Evolutionary conservation across 2,888 invertebrate genomes (phyloP), one percentile per base, ranked within the genome.

Genomic region (Drosophila ezoana): DNA sequence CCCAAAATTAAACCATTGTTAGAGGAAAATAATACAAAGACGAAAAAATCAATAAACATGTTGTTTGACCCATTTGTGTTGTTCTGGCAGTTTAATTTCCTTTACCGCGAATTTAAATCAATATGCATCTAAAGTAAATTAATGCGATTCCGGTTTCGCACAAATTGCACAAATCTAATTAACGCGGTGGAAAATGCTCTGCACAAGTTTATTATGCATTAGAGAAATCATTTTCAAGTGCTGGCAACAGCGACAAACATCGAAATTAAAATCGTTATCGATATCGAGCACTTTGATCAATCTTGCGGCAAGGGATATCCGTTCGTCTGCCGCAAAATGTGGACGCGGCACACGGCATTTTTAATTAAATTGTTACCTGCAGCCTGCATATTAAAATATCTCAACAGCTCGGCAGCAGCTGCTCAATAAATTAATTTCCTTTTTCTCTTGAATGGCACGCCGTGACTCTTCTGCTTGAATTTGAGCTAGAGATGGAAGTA

Each of bases 361-460:
- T 69, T 82, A 73, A 81, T 81, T 76, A 71, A 76, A 69, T 57
- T 65, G 10, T 68, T 53, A 45, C 43, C 68, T 63, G 49, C 52
- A 65, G 71, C 52, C 33, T n/a, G n/a, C n/a, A 45, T 58, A 64
- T 64, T 53, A 45, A 45, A 71, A 58, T 60, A 61, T 65, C 23
- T 37, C 32, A 66, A 48, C 16, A 53, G 48, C 20, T 53, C 14
- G 57, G 52, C 60, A 70, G 56, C 38, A 80, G 56, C 33, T 64
- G 58, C 18, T 59, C 47, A 76, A 64, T 63, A 63, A 67, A 62
- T 53, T 40, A 79, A 71, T 79, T 77, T 57, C 65, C 65, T 45
- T 28, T 37, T 4, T 8, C 3, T 20, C 3, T 18, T 43, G 11
- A 43, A 43, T 43, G 14, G 8, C 3, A 0, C 13, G 6, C 2